Evolutionary conservation across 2,888 invertebrate species (phyloP), one percentile per base, ranked within the genome.

Genomic region (Catocala sponsa): DNA sequence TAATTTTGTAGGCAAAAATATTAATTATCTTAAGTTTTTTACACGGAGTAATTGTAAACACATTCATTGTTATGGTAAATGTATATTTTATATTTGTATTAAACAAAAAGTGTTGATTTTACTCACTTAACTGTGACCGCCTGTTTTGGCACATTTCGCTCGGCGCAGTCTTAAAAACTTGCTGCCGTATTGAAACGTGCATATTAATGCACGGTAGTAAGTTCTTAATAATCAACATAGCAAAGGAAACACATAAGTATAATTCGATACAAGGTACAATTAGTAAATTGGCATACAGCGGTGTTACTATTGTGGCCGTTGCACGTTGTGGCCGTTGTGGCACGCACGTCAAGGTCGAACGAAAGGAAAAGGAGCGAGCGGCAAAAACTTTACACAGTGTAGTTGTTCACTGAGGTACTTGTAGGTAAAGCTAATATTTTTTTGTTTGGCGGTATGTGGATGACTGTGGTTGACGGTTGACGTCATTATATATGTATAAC

Each of bases 301-400:
- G 72, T 63, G 13, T 61, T 65, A 67, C 66, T 70, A 76, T 71
- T 79, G 78, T 66, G 2, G 35, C 35, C 25, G 25, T 25, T 25
- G 25, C 2, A 48, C 25, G 25, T 25, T 25, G 25, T 25, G 51
- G 64, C 66, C 69, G 68, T 72, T 64, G 70, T 80, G 72, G 70
- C 73, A 67, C 59, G 70, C 69, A 55, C 68, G 62, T 72, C 92
- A 92, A 94, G 94, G 94, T 86, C 89, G 81, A 84, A 89, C 82
- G 93, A 94, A 94, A 93, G 93, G 94, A 90, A 92, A 91, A 88
- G 85, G 88, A 85, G 76, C 79, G 80, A 62, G 69, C 83, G 70
- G 84, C 82, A 85, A 86, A 87, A 87, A 86, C 80, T 59, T 59
- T 49, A 63, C 66, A 79, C 75, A 90, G 89, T 86, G 79, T 79